Conservation (phyloP, 2,888 invertebrate genomes). For the Gortyna flavago region DNA sequence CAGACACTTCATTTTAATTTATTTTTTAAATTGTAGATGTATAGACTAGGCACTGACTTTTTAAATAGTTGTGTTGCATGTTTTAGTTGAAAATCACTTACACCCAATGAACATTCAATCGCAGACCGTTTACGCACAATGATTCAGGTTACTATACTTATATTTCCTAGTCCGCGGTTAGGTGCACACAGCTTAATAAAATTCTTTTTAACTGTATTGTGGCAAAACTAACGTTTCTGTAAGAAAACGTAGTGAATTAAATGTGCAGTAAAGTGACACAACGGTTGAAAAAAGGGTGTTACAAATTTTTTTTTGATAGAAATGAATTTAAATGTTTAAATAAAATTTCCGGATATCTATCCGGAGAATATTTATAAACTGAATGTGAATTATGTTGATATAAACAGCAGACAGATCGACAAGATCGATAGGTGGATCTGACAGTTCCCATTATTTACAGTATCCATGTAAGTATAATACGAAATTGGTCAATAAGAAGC, state of each 20-base stretch:
- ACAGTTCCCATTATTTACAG: slow-evolving; percentile 4
- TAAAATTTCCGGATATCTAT: not conserved
- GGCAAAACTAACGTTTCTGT: slow-evolving; percentile 14
- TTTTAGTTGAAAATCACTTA: slow-evolving; percentile 40
- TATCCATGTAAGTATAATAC: not conserved
- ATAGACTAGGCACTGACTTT: not conserved
- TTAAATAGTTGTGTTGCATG: not conserved
- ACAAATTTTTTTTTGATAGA: not conserved
- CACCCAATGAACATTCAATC: slow-evolving; percentile 46
- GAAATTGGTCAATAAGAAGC: not conserved
- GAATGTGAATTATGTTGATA: not conserved
- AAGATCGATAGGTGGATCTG: not conserved
- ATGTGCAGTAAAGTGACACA: slow-evolving; percentile 9
- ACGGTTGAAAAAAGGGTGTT: not conserved
- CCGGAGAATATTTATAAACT: not conserved
- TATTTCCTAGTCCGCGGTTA: slow-evolving; percentile 65
- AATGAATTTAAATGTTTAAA: slow-evolving; percentile 8
- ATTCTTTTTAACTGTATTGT: slow-evolving; percentile 33
- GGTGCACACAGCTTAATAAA: slow-evolving; percentile 25
- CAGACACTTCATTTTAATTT: not conserved
- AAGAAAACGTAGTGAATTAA: slow-evolving; percentile 27
- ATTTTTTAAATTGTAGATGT: not conserved
- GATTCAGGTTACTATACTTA: slow-evolving; percentile 62
- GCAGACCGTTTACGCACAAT: slow-evolving; percentile 67
- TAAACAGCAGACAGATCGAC: not conserved